phyloP scores from a whole-genome alignment of 2,113 vertebrate genomes.

The Salvelinus sp. region DNA sequence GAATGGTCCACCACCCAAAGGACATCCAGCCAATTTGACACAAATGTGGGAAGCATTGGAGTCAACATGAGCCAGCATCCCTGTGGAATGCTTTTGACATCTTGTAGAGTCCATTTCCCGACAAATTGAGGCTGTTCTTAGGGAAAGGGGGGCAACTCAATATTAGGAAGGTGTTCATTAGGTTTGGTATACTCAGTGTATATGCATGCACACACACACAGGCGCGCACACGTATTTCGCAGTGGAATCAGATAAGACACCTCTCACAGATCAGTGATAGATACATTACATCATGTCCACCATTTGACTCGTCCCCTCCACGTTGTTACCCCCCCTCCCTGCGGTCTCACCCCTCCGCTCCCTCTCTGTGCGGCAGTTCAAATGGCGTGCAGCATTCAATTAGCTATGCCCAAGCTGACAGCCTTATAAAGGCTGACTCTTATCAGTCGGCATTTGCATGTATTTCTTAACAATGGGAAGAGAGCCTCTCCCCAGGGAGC shows the following conservation, averaged over 20 bases:
- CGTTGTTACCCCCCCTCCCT: constrained; percentile 1
- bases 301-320: constrained; percentile 40
- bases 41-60: too few relatives aligned
- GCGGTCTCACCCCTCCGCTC: constrained; percentile 9
- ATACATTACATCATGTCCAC: constrained; percentile 35
- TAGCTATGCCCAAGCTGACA: constrained; percentile 47
- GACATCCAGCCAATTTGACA: too few relatives aligned
- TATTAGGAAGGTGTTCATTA: too few relatives aligned
- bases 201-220: background rate
- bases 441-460: constrained; percentile 19
- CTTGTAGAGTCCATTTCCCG: background rate
- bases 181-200: background rate
- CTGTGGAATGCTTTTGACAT: too few relatives aligned
- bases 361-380: constrained; percentile 37
- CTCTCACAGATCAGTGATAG: background rate
- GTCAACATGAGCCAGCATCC: too few relatives aligned
- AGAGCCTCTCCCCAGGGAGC: constrained; percentile 44
- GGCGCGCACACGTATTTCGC: constrained; percentile 14
- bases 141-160: too few relatives aligned
- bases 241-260: too few relatives aligned
- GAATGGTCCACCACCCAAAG: too few relatives aligned
- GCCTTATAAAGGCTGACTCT: constrained; percentile 38
- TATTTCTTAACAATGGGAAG: constrained; percentile 12
- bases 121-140: background rate
- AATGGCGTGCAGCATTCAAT: constrained; percentile 50